Conservation (phyloP, 2,888 invertebrate genomes). For the Lapara coniferarum region DNA sequence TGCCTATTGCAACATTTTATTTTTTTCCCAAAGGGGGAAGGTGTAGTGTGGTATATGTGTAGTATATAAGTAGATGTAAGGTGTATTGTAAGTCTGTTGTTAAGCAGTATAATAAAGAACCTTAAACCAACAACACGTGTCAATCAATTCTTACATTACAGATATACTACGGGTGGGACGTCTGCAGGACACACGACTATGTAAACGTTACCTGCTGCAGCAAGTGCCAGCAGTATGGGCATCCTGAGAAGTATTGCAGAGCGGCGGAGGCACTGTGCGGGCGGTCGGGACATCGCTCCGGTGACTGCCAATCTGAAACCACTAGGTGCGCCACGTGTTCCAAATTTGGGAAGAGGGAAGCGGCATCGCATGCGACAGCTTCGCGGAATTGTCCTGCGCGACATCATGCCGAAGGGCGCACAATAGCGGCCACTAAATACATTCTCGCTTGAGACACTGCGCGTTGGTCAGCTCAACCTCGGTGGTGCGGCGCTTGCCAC, state of each 20-base stretch:
- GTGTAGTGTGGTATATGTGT: too few species aligned
- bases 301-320: constrained; percentile 25
- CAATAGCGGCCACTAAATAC: background rate
- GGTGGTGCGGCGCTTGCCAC: constrained; percentile 36
- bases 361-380: constrained; percentile 33
- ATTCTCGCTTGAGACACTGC: rapidly evolving
- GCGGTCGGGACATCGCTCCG: constrained; percentile 31
- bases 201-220: constrained; percentile 35
- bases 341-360: constrained; percentile 30
- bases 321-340: constrained; percentile 41
- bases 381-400: constrained; percentile 37
- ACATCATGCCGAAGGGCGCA: constrained; percentile 31
- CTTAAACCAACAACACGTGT: too few species aligned
- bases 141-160: too few species aligned
- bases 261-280: constrained; percentile 32
- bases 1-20: too few species aligned
- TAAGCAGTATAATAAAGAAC: too few species aligned
- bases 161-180: constrained; percentile 24
- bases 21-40: too few species aligned
- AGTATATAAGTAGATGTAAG: too few species aligned
- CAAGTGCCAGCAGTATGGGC: constrained; percentile 49
- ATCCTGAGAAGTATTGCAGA: constrained; percentile 44
- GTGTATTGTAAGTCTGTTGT: too few species aligned
- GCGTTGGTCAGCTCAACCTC: constrained; percentile 40
- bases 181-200: constrained; percentile 1